Conservation (phyloP, 2,113 vertebrate genomes). For the Apodemus sylvaticus region DNA sequence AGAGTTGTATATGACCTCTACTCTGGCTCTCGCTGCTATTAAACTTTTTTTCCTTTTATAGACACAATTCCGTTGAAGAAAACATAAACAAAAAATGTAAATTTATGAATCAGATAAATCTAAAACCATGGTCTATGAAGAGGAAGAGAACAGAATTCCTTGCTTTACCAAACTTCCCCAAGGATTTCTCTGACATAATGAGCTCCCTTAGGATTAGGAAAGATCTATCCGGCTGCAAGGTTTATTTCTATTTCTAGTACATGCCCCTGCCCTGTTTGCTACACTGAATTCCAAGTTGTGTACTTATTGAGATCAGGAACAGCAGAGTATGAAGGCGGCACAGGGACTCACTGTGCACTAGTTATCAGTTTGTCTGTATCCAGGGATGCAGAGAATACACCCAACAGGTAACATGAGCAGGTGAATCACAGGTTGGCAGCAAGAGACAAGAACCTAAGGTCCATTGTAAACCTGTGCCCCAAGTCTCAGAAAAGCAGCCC, state of each 20-base stretch:
- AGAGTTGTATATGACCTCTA: background rate
- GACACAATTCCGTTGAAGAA: slow-evolving; percentile 32
- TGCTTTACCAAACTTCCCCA: slow-evolving; percentile 34
- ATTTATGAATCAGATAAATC: slow-evolving; percentile 33
- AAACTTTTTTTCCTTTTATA: slow-evolving; percentile 44
- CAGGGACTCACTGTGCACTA: background rate
- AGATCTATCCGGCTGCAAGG: slow-evolving; percentile 17
- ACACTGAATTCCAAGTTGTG: slow-evolving; percentile 32
- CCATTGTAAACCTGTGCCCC: background rate
- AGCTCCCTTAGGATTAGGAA: slow-evolving; percentile 55
- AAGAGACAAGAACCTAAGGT: background rate
- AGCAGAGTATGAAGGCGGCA: background rate
- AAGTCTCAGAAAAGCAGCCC: background rate
- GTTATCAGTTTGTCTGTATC: background rate
- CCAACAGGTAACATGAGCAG: background rate
- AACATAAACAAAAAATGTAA: slow-evolving; percentile 44
- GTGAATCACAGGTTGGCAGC: background rate
- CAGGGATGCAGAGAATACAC: background rate
- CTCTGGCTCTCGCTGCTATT: background rate
- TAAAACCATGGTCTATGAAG: background rate
- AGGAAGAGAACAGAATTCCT: background rate
- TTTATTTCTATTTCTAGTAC: background rate
- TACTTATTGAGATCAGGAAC: slow-evolving; percentile 23
- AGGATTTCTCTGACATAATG: slow-evolving; percentile 59
- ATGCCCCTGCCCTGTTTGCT: background rate